These are phyloP conservation scores for Gnathonemus longibarbis DNA, from an alignment of 2,113 vertebrate genomes.

Conservation along the genomic window DNA sequence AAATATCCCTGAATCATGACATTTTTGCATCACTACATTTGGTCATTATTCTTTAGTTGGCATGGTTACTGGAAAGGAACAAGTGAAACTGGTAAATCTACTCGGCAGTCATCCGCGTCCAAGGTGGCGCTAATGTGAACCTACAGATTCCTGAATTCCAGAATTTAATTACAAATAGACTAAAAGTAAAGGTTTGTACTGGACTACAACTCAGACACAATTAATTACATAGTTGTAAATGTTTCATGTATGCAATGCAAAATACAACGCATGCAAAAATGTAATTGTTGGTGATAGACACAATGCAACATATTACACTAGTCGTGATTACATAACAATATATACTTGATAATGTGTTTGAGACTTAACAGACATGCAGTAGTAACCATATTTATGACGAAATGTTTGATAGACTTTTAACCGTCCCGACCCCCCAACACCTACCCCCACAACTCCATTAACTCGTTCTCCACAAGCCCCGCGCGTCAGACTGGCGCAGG, in stretches of 20 bases:
- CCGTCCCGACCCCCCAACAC: not conserved
- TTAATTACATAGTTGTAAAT: not conserved
- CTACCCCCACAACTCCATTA: not conserved
- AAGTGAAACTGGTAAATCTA: not conserved
- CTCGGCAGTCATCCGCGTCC: not conserved
- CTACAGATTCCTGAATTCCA: not conserved
- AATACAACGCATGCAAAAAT: not conserved
- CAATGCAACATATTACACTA: not conserved
- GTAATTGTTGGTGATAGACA: not conserved
- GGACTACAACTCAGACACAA: not conserved
- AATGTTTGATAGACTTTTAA: not conserved
- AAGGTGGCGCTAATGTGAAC: not conserved
- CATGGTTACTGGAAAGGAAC: not conserved
- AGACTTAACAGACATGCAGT: not conserved
- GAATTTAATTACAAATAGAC: not conserved
- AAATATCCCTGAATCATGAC: not conserved
- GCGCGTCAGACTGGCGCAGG: not conserved
- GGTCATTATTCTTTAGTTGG: not conserved
- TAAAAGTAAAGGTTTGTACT: not conserved
- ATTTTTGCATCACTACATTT: not conserved
- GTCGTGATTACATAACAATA: not conserved
- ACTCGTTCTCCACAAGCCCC: not conserved
- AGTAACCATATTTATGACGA: not conserved
- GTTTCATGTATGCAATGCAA: not conserved
- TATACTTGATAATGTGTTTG: not conserved